A percentile compares a stretch with the other conserved stretches of the same genome.
phyloP scores from a whole-genome alignment of 2,888 invertebrate genomes.

The Dynastes maya region DNA sequence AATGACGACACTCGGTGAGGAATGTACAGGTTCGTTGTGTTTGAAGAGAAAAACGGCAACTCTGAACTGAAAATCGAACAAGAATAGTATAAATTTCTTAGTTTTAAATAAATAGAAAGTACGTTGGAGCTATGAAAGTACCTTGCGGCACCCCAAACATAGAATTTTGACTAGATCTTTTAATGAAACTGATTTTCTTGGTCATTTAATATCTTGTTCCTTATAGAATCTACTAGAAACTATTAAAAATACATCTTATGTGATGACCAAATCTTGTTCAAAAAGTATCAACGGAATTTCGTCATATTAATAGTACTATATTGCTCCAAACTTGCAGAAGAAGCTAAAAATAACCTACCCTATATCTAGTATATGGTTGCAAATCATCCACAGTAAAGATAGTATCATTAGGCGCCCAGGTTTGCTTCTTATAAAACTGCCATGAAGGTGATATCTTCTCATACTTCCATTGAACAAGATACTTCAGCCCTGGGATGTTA shows the following conservation, averaged over 20 bases:
- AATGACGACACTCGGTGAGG: conserved; percentile 82
- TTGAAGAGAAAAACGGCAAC: conserved; percentile 85
- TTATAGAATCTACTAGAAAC: too few relatives aligned
- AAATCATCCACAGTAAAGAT: conserved; percentile 82
- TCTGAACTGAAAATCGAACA: conserved; percentile 80
- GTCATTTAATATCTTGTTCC: too few relatives aligned
- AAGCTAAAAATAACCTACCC: conserved; percentile 74
- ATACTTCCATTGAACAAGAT: conserved; percentile 84
- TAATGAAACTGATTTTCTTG: too few relatives aligned
- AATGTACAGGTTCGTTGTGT: conserved; percentile 78
- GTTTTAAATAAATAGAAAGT: not conserved
- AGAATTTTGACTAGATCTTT: too few relatives aligned
- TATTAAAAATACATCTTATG: too few relatives aligned
- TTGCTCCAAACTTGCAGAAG: too few relatives aligned
- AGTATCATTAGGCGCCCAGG: conserved; percentile 75
- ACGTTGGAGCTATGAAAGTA: too few relatives aligned
- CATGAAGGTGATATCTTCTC: conserved; percentile 81
- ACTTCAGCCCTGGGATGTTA: conserved; percentile 72
- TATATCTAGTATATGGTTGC: conserved; percentile 91
- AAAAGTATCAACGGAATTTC: too few relatives aligned
- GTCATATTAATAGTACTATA: too few relatives aligned
- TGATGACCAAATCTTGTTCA: too few relatives aligned
- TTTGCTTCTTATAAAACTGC: conserved; percentile 87
- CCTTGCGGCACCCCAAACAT: not conserved
- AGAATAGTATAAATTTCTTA: not conserved